Conservation (phyloP, 2,888 invertebrate genomes). For the Crocallis elinguaria region DNA sequence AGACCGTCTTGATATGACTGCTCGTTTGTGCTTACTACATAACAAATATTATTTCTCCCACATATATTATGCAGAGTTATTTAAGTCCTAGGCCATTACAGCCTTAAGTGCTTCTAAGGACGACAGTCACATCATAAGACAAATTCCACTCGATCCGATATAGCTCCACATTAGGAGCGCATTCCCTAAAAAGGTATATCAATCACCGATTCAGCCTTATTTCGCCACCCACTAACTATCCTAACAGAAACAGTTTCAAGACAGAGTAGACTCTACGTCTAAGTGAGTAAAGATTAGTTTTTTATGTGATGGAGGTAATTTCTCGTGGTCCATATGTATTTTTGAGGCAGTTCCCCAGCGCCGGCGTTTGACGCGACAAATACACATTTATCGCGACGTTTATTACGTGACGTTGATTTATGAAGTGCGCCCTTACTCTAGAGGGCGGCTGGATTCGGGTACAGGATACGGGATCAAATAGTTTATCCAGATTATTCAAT, state of each 20-base stretch:
- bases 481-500: conserved; percentile 25
- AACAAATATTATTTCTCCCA: background rate
- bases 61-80: background rate
- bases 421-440: conserved; percentile 44
- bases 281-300: conserved; percentile 10
- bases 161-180: conserved; percentile 35
- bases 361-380: conserved; percentile 58
- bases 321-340: conserved; percentile 31
- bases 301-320: conserved; percentile 11
- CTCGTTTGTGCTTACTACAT: too few relatives aligned
- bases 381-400: conserved; percentile 62
- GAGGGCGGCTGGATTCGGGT: conserved; percentile 7
- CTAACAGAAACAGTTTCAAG: background rate
- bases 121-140: background rate
- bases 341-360: conserved; percentile 43
- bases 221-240: conserved; percentile 40
- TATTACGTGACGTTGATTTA: conserved; percentile 62
- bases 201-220: conserved; percentile 47
- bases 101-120: conserved; percentile 5
- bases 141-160: conserved; percentile 5
- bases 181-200: conserved; percentile 36
- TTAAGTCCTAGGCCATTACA: conserved; percentile 1
- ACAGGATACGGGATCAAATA: conserved; percentile 9
- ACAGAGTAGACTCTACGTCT: background rate
- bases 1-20: too few relatives aligned